Conservation (phyloP, 2,797 vertebrate species). For the Pipistrellus kuhlii region DNA sequence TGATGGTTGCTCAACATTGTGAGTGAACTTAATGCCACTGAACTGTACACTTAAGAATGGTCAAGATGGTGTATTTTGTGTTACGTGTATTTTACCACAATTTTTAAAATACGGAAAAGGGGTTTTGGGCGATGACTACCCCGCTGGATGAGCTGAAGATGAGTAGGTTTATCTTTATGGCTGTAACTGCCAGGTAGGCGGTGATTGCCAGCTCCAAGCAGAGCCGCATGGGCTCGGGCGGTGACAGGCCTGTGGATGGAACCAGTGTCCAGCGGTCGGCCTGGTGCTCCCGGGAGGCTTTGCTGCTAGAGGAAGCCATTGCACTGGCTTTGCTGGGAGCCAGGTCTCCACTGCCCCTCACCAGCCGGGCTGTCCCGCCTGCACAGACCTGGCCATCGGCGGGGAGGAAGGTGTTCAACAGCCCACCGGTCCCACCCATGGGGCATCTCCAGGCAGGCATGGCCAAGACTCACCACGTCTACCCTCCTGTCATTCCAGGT, state of each 20-base stretch:
- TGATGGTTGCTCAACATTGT: rapidly evolving
- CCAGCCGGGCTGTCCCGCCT: not conserved
- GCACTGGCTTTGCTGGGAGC: not conserved
- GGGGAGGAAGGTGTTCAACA: too few relatives aligned
- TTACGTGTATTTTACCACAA: not conserved
- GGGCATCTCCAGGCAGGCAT: rapidly evolving
- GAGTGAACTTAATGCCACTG: too few relatives aligned
- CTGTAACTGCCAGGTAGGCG: rapidly evolving
- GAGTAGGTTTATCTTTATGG: not conserved
- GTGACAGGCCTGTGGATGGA: rapidly evolving
- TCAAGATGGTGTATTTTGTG: not conserved
- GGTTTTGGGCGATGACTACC: too few relatives aligned
- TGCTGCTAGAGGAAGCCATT: rapidly evolving
- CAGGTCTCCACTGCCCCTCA: rapidly evolving
- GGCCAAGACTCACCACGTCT: not conserved
- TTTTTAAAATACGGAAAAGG: not conserved
- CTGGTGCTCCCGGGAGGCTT: not conserved
- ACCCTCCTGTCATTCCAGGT: constrained; percentile 86
- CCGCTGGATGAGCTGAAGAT: not conserved
- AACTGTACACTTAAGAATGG: not conserved
- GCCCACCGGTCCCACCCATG: too few relatives aligned
- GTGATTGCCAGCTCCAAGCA: not conserved
- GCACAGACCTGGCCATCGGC: rapidly evolving
- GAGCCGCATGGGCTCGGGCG: rapidly evolving
- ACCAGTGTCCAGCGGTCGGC: rapidly evolving